Base-by-base conservation (phyloP, 2,888 invertebrate species). In the Charanyca ferruginea region DNA sequence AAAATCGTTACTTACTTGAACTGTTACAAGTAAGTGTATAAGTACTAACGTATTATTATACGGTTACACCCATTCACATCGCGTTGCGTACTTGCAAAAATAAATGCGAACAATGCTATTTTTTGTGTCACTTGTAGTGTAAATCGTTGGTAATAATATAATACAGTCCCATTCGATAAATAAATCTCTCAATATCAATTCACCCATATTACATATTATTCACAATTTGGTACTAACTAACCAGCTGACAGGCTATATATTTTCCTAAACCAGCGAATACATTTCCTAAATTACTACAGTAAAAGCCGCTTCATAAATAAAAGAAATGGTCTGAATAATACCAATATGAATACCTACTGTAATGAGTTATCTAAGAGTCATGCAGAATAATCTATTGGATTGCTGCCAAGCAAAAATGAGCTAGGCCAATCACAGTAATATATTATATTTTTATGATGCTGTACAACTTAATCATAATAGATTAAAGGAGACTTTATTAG, bases 361-460 rank as follows among this genome's bases (percentile, higher is more conserved):
- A 68, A 69, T 77, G 65, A 73, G 51, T 73, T 77, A 72, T 78
- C 63, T 65, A 58, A 76, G 62, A 81, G 66, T 73, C 68, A 66
- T 70, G 64, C 54, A 70, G 45, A 52, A 72, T 79, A 71, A 77
- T 79, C 68, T 67, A 61, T 70, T 81, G 81, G 81, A 67, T 48
- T 7, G 28, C 23, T 68, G 76, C 82, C 82, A 78, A 65, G 35
- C 61, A 59, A 72, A 75, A 78, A 68, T 66, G 45, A 45, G 47
- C 41, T 53, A 25, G 44, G 3, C 52, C 54, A 70, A 61, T 63
- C 72, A 67, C n/a, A 42, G 49, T 44, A 35, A 52, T 55, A 52
- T 57, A 54, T 62, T 59, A 55, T 51, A 66, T 76, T 76, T 75
- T 76, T 78, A 73, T 61, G 66, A 61, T 55, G 54, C 47, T 66